phyloP scores from a whole-genome alignment of 2,113 vertebrate species.

The Thamnophis sirtalis region DNA sequence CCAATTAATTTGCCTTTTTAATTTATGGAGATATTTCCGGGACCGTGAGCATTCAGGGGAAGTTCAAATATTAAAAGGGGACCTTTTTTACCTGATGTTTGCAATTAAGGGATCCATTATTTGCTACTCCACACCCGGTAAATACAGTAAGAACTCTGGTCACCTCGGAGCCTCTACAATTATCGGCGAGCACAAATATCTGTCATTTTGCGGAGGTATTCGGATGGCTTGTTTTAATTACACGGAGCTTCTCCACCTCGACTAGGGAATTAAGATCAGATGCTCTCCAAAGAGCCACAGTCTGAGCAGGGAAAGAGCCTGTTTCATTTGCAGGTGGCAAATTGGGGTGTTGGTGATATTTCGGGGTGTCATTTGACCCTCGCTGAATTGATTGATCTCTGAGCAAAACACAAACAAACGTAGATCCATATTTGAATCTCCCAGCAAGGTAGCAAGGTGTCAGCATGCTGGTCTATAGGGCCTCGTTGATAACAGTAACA shows the following conservation, averaged over 20 bases:
- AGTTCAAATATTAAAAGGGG: neutral
- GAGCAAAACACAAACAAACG: neutral
- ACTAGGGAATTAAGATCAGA: neutral
- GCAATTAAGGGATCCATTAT: neutral
- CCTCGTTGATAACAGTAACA: neutral
- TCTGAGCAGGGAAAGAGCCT: neutral
- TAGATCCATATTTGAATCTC: neutral
- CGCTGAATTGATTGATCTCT: neutral
- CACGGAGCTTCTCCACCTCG: neutral
- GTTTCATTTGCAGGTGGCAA: neutral
- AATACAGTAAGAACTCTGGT: neutral
- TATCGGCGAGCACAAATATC: neutral
- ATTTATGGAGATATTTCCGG: neutral
- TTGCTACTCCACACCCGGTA: neutral
- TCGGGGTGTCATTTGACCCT: neutral
- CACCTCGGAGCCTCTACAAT: neutral
- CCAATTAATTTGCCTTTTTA: neutral
- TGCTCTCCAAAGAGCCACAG: neutral
- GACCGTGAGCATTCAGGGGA: neutral
- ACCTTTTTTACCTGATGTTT: neutral
- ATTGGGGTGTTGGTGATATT: too few relatives aligned
- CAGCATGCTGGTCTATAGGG: neutral
- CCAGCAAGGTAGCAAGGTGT: neutral
- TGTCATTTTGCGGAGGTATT: neutral
- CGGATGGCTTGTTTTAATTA: neutral